Percentiles rank a stretch among this genome's conserved stretches.
Evolutionary conservation across 92 coral and sea anemone genomes (phyloP).

Genomic region (Phenganax stokvisi): DNA sequence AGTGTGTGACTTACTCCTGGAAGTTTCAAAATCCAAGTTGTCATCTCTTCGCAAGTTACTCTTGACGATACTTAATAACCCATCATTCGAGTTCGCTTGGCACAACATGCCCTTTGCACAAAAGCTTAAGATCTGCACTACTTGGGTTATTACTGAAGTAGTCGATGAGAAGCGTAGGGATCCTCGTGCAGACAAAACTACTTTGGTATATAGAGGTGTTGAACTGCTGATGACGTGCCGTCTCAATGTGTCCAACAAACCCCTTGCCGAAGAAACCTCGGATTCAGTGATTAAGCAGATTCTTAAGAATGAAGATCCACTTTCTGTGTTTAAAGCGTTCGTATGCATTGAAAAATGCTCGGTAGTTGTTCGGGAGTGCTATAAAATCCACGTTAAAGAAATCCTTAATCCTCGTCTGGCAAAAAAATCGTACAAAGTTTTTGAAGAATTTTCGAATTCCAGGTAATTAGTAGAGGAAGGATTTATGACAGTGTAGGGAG

Average conservation of each 20-base stretch:
- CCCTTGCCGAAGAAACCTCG: constrained; percentile 15
- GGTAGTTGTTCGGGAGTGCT: constrained; percentile 24
- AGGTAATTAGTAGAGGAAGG: background rate
- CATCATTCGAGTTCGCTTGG: background rate
- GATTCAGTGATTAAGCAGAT: background rate
- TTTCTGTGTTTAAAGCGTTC: constrained; percentile 4
- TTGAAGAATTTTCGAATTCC: constrained; percentile 8
- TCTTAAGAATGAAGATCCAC: constrained; percentile 7
- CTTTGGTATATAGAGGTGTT: constrained; percentile 8
- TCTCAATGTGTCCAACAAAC: constrained; percentile 5
- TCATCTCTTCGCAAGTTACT: background rate
- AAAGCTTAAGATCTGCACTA: constrained; percentile 24
- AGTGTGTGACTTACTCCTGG: constrained; percentile 7
- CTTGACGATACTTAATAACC: background rate
- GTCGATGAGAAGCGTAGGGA: background rate
- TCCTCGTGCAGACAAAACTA: constrained; percentile 8
- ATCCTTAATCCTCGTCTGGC: constrained; percentile 11
- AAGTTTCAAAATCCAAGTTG: constrained; percentile 5
- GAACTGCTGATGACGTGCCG: constrained; percentile 1
- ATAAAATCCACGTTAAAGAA: constrained; percentile 17
- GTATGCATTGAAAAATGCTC: constrained; percentile 20
- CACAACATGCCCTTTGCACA: background rate
- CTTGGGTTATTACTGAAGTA: constrained; percentile 13
- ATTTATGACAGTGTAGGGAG: background rate
- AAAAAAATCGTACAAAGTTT: constrained; percentile 7